A percentile compares a stretch with the other conserved stretches of the same genome.
These are phyloP conservation scores for Promerops cafer DNA, from an alignment of 2,113 vertebrate species.

Conservation along the genomic window DNA sequence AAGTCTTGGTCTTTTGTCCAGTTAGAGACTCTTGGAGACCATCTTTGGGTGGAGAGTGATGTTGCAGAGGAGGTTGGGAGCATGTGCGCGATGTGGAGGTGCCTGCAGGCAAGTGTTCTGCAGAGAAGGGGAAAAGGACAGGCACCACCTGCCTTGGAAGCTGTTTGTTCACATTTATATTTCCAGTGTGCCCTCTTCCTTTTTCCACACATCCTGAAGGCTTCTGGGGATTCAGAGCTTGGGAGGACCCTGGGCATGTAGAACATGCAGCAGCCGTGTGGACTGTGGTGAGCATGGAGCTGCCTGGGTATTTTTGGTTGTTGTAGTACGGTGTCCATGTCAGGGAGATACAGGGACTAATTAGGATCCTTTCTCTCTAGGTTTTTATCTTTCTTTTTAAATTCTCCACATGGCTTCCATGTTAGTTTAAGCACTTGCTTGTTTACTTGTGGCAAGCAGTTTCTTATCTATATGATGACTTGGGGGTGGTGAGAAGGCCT, in stretches of 20 bases:
- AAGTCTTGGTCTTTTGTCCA: background rate
- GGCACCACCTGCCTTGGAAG: background rate
- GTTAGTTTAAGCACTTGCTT: background rate
- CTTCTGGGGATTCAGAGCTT: background rate
- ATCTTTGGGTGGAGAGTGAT: background rate
- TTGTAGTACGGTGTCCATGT: background rate
- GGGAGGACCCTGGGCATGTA: background rate
- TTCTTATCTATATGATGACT: background rate
- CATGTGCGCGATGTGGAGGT: accelerated
- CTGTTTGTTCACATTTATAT: accelerated
- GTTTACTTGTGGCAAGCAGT: background rate
- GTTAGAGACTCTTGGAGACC: background rate
- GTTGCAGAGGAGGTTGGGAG: background rate
- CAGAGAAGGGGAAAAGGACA: background rate
- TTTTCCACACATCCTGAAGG: background rate
- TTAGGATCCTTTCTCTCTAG: background rate
- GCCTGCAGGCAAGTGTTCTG: background rate
- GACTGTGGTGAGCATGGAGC: background rate
- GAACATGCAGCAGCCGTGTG: background rate
- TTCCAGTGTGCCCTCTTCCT: background rate
- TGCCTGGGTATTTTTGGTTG: background rate
- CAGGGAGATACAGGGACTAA: background rate
- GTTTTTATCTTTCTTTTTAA: accelerated
- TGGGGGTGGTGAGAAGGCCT: background rate
- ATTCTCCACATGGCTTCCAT: background rate